A percentile compares a stretch with the other conserved stretches of the same genome.
Conservation (phyloP, 1,140 invertebrate genomes). For the Galleria mellonella region DNA sequence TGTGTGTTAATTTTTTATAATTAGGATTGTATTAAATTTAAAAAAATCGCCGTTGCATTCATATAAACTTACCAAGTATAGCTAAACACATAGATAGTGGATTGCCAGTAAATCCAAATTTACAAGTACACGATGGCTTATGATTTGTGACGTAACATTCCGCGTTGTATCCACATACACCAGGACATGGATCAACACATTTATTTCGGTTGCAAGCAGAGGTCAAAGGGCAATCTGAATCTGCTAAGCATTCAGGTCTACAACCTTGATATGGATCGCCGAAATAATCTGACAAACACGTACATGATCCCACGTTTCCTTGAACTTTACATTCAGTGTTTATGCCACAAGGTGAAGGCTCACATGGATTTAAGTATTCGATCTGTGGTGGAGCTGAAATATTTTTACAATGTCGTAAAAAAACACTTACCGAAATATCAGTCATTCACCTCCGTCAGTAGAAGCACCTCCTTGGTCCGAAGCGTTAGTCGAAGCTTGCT, state of each 20-base stretch:
- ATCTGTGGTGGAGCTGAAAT: conserved; percentile 63
- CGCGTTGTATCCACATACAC: conserved; percentile 86
- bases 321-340: conserved; percentile 81
- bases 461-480: conserved; percentile 65
- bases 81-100: conserved; percentile 79
- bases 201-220: conserved; percentile 85
- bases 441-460: conserved; percentile 37
- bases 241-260: conserved; percentile 85
- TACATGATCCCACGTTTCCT: conserved; percentile 80
- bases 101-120: conserved; percentile 83
- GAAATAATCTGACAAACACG: conserved; percentile 82
- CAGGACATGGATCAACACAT: conserved; percentile 87
- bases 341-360: conserved; percentile 84
- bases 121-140: conserved; percentile 85
- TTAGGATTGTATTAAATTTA: background rate
- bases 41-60: conserved; percentile 3
- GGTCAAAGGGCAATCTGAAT: conserved; percentile 85
- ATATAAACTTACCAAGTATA: conserved; percentile 36
- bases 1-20: background rate
- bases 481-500: conserved; percentile 72
- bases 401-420: conserved; percentile 32
- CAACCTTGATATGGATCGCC: conserved; percentile 88
- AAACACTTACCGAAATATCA: conserved; percentile 52
- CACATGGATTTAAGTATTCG: conserved; percentile 78
- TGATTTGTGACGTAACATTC: conserved; percentile 87